These are phyloP conservation scores for Sciurus carolinensis DNA, from an alignment of 2,797 vertebrate genomes.

Conservation along the genomic window DNA sequence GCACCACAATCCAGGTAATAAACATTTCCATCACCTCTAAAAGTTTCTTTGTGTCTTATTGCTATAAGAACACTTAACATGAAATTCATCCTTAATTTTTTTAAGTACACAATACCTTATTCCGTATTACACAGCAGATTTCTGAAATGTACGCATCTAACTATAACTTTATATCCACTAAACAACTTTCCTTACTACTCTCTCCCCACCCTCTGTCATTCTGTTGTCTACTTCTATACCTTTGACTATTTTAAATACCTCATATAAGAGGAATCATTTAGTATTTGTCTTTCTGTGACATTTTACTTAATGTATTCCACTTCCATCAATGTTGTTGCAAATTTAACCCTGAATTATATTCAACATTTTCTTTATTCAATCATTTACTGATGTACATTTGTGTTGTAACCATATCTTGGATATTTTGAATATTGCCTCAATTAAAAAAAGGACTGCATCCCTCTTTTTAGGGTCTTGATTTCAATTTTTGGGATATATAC, in stretches of 20 bases:
- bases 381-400: no score
- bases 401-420: neutral
- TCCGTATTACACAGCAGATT: no score
- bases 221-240: neutral
- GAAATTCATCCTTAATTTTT: no score
- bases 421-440: neutral
- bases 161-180: neutral
- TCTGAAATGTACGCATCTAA: neutral
- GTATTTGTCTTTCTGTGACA: neutral
- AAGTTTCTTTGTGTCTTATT: neutral
- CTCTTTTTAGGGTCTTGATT: no score
- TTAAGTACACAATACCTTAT: no score
- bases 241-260: neutral
- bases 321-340: neutral
- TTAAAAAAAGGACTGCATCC: neutral
- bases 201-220: neutral
- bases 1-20: neutral
- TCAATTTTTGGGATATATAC: no score
- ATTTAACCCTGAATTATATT: neutral
- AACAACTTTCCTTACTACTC: neutral
- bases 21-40: neutral
- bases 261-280: neutral
- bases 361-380: neutral
- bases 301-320: neutral
- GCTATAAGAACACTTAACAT: neutral